Base-by-base conservation (phyloP, 2,888 invertebrate genomes). In the Dicycla oo region DNA sequence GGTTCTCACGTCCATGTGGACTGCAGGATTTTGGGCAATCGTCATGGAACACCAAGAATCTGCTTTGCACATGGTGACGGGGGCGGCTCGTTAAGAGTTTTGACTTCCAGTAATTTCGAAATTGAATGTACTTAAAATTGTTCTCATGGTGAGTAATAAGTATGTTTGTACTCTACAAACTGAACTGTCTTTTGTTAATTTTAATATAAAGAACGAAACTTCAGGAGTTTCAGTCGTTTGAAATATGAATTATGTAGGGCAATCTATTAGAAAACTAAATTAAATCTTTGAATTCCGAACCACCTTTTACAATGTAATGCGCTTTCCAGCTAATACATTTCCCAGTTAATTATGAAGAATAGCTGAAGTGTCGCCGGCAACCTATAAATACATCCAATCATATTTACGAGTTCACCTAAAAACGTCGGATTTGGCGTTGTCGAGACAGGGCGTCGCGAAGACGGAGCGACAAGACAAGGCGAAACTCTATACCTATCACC, bases 1-100 rank as follows among this genome's bases (percentile, higher is more conserved):
- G 82, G 91, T 94, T 94, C 94, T 91, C 94, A 94, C 94, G 92
- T 93, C 91, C 95, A 95, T 93, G 90, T 95, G 95, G 91, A 89
- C 87, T 88, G 92, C 93, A 93, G 93, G 88, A 91, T 95, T 95
- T 95, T 94, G 90, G 95, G 92, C 91, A 94, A 92, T 89, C 86
- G 88, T 82, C 79, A 84, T 87, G 86, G 84, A 86, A 88, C 81
- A 77, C 68, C 73, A 82, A 86, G 91, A 94, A 94, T 95, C 94
- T 95, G 95, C 86, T 86, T 88, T 93, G 94, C 95, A 95, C 93
- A 95, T 95, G 95, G 92, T 74, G 84, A 78, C 85, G 86, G 67
- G 76, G 73, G 91, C 91, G 92, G 92, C 84, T 86, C 80, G 86
- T 90, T 92, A 91, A 92, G 93, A 92, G 91, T 86, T 87, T 86